Conservation (phyloP, 2,888 invertebrate species). For the Leptopilina syphax region DNA sequence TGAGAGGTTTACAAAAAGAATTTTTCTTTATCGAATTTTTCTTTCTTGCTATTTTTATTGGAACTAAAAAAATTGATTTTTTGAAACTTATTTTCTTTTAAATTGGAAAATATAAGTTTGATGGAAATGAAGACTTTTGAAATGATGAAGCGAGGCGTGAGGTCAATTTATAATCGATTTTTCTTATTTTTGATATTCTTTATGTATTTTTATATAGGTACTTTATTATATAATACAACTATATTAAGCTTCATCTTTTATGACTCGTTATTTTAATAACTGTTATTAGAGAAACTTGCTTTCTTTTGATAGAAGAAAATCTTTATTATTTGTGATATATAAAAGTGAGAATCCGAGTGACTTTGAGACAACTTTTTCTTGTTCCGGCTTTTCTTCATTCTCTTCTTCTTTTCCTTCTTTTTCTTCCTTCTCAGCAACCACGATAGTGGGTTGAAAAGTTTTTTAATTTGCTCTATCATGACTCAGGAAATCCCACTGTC, state of each 20-base stretch:
- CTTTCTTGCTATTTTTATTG: no score
- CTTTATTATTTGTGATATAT: conserved; percentile 20
- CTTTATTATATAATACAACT: background rate
- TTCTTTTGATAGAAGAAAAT: background rate
- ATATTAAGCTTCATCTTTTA: no score
- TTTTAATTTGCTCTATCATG: conserved; percentile 30
- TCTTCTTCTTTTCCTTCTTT: no score
- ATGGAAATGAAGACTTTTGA: background rate
- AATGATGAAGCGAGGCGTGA: background rate
- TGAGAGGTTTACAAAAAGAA: no score
- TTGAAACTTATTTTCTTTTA: background rate
- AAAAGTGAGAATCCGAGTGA: background rate
- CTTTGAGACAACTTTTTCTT: background rate
- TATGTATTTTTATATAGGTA: background rate
- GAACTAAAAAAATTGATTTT: no score
- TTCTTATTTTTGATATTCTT: background rate
- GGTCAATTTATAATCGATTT: background rate
- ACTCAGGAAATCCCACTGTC: conserved; percentile 3
- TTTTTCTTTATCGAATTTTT: no score
- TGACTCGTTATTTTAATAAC: background rate
- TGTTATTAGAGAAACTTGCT: background rate
- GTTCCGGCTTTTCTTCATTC: no score
- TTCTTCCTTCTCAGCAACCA: background rate
- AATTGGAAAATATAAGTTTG: no score
- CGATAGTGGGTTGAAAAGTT: conserved; percentile 12